These are phyloP conservation scores for Bostrychus sinensis DNA, from an alignment of 2,113 vertebrate species.

Conservation along the genomic window DNA sequence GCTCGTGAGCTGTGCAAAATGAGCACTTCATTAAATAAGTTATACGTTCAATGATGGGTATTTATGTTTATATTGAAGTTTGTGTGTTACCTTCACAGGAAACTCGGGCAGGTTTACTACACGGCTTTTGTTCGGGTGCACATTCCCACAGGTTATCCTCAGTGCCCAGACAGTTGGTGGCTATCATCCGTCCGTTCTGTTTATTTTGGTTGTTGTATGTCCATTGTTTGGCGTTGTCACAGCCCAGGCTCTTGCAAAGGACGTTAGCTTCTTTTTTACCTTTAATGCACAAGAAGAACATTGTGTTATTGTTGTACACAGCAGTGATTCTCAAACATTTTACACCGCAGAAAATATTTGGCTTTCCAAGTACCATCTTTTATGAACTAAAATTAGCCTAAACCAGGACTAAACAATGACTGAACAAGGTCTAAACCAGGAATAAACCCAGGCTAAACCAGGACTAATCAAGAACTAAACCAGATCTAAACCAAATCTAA, in stretches of 20 bases:
- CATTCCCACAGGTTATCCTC: slow-evolving; percentile 61
- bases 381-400: no score
- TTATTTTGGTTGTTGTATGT: accelerated
- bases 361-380: no score
- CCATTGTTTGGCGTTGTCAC: not conserved
- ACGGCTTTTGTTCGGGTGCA: accelerated
- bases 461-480: no score
- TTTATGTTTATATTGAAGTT: not conserved
- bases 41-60: no score
- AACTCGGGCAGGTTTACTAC: not conserved
- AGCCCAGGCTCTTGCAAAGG: slow-evolving; percentile 34
- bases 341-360: no score
- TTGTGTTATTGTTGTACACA: no score
- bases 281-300: slow-evolving; percentile 11
- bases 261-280: accelerated
- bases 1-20: slow-evolving; percentile 33
- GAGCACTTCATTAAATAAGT: not conserved
- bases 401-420: no score
- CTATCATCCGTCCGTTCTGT: accelerated
- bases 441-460: no score
- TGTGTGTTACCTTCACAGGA: slow-evolving; percentile 34
- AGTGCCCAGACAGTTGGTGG: not conserved
- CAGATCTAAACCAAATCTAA: no score
- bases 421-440: no score
- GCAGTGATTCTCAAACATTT: no score